Percentiles rank a stretch among this genome's conserved stretches.
These are phyloP conservation scores for Montifringilla adamsi DNA, from an alignment of 2,113 vertebrate species.

Conservation along the genomic window DNA sequence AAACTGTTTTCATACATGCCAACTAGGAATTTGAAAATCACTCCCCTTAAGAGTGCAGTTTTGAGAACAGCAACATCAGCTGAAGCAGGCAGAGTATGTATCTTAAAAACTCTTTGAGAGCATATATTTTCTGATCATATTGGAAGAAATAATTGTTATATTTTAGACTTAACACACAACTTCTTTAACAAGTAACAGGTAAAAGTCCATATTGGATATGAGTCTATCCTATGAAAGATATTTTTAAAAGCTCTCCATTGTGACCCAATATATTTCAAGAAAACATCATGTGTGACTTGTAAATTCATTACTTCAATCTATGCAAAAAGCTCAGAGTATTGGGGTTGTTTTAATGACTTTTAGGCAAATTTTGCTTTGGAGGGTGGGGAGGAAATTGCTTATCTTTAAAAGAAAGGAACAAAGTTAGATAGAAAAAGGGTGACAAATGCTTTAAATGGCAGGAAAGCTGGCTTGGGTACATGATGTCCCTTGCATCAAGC, in stretches of 20 bases:
- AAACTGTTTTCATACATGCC: background rate
- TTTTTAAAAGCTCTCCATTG: background rate
- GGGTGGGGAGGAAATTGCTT: fast-evolving
- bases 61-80: background rate
- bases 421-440: background rate
- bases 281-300: background rate
- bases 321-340: fast-evolving
- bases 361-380: background rate
- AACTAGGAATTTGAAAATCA: background rate
- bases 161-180: background rate
- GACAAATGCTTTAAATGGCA: background rate
- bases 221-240: background rate
- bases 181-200: background rate
- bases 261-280: background rate
- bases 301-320: background rate
- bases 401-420: background rate
- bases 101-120: background rate
- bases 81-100: background rate
- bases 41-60: background rate
- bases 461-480: background rate
- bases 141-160: background rate
- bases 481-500: background rate
- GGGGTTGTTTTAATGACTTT: background rate
- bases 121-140: background rate
- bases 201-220: background rate